phyloP scores from a whole-genome alignment of 2,797 vertebrate genomes.

The Telmatherina bonti region DNA sequence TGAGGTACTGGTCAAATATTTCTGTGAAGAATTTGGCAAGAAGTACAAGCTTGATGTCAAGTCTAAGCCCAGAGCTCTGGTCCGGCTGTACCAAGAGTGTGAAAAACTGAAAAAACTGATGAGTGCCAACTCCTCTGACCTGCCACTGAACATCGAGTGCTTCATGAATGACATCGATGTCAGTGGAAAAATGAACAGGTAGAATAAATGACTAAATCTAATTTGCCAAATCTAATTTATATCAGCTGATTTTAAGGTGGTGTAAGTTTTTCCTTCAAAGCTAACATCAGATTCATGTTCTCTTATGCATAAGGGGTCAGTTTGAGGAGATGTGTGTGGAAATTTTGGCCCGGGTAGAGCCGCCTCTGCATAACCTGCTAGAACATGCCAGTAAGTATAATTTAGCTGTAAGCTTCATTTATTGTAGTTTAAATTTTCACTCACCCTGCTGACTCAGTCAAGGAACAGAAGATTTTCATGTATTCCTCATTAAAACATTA shows the following conservation, averaged over 20 bases:
- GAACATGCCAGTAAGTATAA: conserved; percentile 92
- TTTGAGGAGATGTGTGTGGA: conserved; percentile 95
- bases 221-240: neutral
- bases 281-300: neutral
- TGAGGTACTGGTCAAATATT: conserved; percentile 91
- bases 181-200: conserved; percentile 94
- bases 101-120: conserved; percentile 98
- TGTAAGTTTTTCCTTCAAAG: neutral
- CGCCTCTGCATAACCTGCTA: conserved; percentile 91
- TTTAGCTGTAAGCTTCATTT: conserved; percentile 1
- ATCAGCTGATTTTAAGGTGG: neutral
- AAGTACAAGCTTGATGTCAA: conserved; percentile 97
- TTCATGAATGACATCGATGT: conserved; percentile 99
- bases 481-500: neutral
- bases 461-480: neutral
- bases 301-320: conserved; percentile 80
- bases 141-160: conserved; percentile 97
- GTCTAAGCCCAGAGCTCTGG: conserved; percentile 92
- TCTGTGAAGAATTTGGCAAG: conserved; percentile 94
- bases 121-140: conserved; percentile 97
- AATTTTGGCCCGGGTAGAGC: conserved; percentile 90
- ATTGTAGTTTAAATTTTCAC: neutral
- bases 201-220: neutral
- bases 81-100: conserved; percentile 95
- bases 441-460: neutral